Evolutionary conservation across 2,113 vertebrate species (phyloP).

Genomic region (Arvicanthis niloticus): DNA sequence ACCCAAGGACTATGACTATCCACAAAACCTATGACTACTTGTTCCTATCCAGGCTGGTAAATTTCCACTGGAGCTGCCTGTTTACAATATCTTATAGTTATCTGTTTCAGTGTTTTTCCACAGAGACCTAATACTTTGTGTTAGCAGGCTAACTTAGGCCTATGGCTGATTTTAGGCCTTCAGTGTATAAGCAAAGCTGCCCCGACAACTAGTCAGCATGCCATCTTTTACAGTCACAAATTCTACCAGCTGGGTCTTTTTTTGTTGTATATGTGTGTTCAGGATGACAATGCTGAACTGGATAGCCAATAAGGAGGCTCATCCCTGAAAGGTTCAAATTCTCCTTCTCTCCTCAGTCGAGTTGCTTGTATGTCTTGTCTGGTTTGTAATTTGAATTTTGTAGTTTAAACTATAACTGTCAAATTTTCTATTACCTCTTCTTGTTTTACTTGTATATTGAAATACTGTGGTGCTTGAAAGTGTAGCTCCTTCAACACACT

Average conservation of each 20-base stretch:
- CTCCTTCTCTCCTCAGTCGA: background rate
- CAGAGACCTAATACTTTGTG: no score
- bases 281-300: background rate
- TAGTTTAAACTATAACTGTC: background rate
- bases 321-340: background rate
- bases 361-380: background rate
- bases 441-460: background rate
- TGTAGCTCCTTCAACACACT: background rate
- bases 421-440: background rate
- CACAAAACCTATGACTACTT: no score
- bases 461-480: background rate
- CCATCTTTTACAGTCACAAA: background rate
- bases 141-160: no score
- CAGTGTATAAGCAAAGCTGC: no score
- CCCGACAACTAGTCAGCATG: background rate
- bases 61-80: no score
- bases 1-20: no score
- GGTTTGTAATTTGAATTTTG: background rate
- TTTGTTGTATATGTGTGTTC: background rate
- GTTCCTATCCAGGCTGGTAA: no score
- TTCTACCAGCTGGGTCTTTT: background rate
- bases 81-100: no score
- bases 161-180: no score
- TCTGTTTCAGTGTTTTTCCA: no score
- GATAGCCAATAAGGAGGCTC: background rate